Evolutionary conservation across 2,888 invertebrate species (phyloP), one percentile per base, ranked within the genome.

Genomic region (Malachius bipustulatus): DNA sequence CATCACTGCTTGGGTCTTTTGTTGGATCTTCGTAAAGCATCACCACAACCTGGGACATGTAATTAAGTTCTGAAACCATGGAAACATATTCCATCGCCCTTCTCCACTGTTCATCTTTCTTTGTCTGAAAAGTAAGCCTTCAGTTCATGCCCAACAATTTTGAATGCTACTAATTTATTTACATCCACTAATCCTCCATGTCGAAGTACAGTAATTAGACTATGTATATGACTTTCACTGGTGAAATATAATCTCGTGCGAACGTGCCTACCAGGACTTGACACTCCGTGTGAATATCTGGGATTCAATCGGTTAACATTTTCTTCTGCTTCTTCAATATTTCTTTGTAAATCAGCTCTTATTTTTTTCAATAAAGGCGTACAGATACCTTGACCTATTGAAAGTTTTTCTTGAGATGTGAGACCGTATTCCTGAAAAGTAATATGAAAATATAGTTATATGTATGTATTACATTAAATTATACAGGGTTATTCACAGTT

Each of bases 21-120:
- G 88, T 94, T 4, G 91, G 96, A 64, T 99, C 98, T 66, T 98
- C 98, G 57, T 98, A 99, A 1, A 94, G 66, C 91, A 99, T 93
- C 14, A 98, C 89, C 1, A 96, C 96, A 39, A 98, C 88, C 64
- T 98, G 97, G 3, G 96, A 94, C 89, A 98, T 91, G 64, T 98
- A 98, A 68, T 98, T 98, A 16, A 98, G 73, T 63, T 98, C 98
- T 0, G 96, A 90, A 4, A 97, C 94, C 73, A 90, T 89, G 12
- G 88, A 88, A 14, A 98, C 83, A 59, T 97, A 99, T 56, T 97
- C 91, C 93, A 97, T 93, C 0, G 98, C 97, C 40, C 96, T 75
- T 9, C 85, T 77, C 98, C 98, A 99, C 57, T 98, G 97, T 59
- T 94, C 91, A 60, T 98, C 97, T 50, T 79, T 85, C 16, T 76